phyloP scores from a whole-genome alignment of 1,140 invertebrate species.

The Apis dorsata region DNA sequence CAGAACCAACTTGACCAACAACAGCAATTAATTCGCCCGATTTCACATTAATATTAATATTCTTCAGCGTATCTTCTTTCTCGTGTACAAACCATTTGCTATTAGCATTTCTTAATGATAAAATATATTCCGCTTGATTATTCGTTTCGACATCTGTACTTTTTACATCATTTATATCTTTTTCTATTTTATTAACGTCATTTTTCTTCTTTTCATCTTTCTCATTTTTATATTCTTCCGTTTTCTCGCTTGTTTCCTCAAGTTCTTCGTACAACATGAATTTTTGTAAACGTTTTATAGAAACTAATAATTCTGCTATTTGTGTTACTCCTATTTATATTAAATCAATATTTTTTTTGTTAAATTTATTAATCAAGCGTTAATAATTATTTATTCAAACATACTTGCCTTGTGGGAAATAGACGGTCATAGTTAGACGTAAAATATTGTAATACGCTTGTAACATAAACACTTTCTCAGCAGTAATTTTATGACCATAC shows the following conservation, averaged over 20 bases:
- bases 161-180: background rate
- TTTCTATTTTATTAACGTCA: background rate
- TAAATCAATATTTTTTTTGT: background rate
- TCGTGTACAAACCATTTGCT: slow-evolving; percentile 75
- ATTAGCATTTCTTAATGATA: slow-evolving; percentile 71
- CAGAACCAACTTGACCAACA: slow-evolving; percentile 89
- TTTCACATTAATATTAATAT: slow-evolving; percentile 82
- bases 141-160: slow-evolving; percentile 48
- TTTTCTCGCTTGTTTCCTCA: background rate
- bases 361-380: slow-evolving; percentile 4
- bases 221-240: background rate
- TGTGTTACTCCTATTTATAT: slow-evolving; percentile 74
- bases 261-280: slow-evolving; percentile 84
- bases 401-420: slow-evolving; percentile 84
- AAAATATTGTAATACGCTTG: slow-evolving; percentile 88
- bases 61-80: slow-evolving; percentile 77
- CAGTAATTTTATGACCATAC: slow-evolving; percentile 82
- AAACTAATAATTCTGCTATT: slow-evolving; percentile 83
- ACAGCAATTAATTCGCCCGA: slow-evolving; percentile 85
- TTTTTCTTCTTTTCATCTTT: slow-evolving; percentile 12
- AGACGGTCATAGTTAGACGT: slow-evolving; percentile 86
- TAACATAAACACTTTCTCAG: slow-evolving; percentile 88
- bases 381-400: too few species aligned
- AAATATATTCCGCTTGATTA: slow-evolving; percentile 44
- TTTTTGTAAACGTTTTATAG: slow-evolving; percentile 85